These are phyloP conservation scores for Metopolophium dirhodum DNA, from an alignment of 1,140 invertebrate genomes.

Conservation along the genomic window DNA sequence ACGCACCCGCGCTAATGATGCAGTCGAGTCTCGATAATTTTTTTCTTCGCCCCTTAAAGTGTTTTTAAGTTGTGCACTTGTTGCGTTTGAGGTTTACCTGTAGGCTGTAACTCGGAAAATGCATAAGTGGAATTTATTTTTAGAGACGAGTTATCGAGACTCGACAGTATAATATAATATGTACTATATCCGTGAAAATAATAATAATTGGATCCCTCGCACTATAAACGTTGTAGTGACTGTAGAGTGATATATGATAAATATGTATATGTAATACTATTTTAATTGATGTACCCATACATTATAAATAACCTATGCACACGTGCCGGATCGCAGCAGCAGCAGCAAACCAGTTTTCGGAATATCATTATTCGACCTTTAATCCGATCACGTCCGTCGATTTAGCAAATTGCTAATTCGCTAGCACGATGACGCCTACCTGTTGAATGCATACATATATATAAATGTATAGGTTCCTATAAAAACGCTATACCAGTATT, in stretches of 20 bases:
- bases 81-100: too few species aligned
- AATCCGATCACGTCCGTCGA: slow-evolving; percentile 10
- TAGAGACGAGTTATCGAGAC: too few species aligned
- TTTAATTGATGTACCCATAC: background rate
- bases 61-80: too few species aligned
- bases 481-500: too few species aligned
- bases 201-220: background rate
- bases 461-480: too few species aligned
- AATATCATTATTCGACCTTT: background rate
- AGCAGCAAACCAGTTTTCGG: background rate
- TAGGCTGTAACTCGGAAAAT: too few species aligned
- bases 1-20: too few species aligned
- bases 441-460: background rate
- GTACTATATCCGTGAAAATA: background rate
- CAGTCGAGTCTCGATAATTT: too few species aligned
- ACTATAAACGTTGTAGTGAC: background rate
- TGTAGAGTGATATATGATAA: background rate
- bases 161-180: too few species aligned
- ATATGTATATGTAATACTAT: background rate
- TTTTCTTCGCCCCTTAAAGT: too few species aligned
- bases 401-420: slow-evolving; percentile 24
- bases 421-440: background rate
- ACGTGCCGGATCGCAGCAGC: background rate
- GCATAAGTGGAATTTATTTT: too few species aligned
- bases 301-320: background rate